phyloP scores from a whole-genome alignment of 2,888 invertebrate genomes.

The Lymantria monacha region DNA sequence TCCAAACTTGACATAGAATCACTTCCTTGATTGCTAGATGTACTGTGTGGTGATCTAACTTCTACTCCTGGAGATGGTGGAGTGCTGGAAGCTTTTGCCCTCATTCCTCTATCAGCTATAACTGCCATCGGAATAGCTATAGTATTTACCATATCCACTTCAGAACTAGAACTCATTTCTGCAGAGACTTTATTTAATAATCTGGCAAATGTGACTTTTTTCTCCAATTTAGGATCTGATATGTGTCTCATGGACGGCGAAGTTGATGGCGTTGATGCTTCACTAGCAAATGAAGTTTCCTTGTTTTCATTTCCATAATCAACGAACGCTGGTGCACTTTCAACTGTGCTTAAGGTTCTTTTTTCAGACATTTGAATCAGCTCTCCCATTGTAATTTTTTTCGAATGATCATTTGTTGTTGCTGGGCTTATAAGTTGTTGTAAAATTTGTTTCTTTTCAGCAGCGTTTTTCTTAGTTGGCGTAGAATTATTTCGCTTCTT shows the following conservation, averaged over 20 bases:
- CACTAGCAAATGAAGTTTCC: constrained; percentile 84
- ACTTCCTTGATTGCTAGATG: constrained; percentile 89
- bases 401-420: constrained; percentile 82
- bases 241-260: constrained; percentile 81
- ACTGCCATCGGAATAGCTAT: constrained; percentile 77
- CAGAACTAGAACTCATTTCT: constrained; percentile 89
- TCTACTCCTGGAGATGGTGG: constrained; percentile 87
- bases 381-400: constrained; percentile 87
- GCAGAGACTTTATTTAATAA: constrained; percentile 88
- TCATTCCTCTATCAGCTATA: constrained; percentile 63
- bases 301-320: constrained; percentile 76
- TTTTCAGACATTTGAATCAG: constrained; percentile 88
- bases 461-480: constrained; percentile 88
- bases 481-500: constrained; percentile 91
- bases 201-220: constrained; percentile 90
- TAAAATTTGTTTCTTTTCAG: constrained; percentile 90
- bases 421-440: constrained; percentile 89
- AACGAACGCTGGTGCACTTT: constrained; percentile 74
- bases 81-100: constrained; percentile 71
- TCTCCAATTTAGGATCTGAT: constrained; percentile 87
- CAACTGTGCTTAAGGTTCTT: constrained; percentile 69
- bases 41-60: constrained; percentile 84
- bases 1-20: constrained; percentile 90
- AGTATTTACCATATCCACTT: constrained; percentile 83
- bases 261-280: constrained; percentile 74